Conservation (phyloP, 2,113 vertebrate species). For the Bambusicola thoracicus region DNA sequence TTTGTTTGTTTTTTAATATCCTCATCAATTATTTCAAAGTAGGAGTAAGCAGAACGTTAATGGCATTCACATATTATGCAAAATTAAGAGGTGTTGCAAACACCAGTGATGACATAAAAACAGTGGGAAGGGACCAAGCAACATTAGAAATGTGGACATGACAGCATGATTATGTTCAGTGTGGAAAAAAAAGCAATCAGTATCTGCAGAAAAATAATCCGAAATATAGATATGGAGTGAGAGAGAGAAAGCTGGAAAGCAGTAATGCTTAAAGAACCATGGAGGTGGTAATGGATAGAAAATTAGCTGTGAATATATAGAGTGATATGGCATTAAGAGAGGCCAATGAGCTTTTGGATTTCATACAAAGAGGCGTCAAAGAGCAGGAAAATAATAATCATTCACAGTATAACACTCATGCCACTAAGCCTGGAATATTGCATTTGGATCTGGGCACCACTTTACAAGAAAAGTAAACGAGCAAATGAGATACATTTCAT, state of each 20-base stretch:
- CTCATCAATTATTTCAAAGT: constrained; percentile 32
- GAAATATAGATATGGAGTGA: not conserved
- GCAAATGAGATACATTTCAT: not conserved
- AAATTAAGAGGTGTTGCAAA: constrained; percentile 25
- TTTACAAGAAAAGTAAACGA: not conserved
- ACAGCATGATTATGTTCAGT: constrained; percentile 18
- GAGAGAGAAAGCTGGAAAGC: constrained; percentile 36
- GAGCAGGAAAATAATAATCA: not conserved
- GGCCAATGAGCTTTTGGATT: constrained; percentile 8
- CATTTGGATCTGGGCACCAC: not conserved
- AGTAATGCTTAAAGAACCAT: constrained; percentile 44
- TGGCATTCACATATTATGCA: not conserved
- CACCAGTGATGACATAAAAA: not conserved
- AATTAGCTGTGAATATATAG: constrained; percentile 49
- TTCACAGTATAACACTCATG: not conserved
- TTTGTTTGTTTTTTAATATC: not conserved
- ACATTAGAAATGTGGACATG: not conserved
- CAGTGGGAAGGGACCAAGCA: not conserved
- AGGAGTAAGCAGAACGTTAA: constrained; percentile 43
- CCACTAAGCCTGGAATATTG: not conserved
- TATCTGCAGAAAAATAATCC: constrained; percentile 6
- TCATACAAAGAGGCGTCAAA: constrained; percentile 29
- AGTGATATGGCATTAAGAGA: constrained; percentile 3
- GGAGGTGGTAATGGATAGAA: constrained; percentile 48
- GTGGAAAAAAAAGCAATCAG: not conserved